Percentiles rank a stretch among this genome's conserved stretches.
These are phyloP conservation scores for Tachysurus vachellii DNA, from an alignment of 2,113 vertebrate species.

Conservation along the genomic window DNA sequence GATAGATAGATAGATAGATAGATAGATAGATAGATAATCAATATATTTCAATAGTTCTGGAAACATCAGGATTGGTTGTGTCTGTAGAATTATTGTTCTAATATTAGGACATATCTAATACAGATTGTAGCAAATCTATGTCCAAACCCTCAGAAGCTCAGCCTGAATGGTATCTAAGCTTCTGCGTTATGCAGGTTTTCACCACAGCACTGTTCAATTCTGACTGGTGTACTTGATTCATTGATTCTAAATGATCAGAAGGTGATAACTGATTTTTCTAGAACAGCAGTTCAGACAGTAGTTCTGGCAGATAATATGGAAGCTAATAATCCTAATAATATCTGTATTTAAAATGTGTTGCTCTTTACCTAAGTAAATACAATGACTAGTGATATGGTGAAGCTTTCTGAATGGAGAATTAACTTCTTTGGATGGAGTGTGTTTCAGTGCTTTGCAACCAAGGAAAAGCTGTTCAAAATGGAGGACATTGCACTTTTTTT, in stretches of 20 bases:
- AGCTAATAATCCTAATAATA: not conserved
- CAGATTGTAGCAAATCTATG: not conserved
- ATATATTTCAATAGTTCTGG: not conserved
- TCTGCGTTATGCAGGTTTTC: not conserved
- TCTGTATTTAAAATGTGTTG: not conserved
- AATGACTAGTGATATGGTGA: not conserved
- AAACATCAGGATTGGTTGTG: not conserved
- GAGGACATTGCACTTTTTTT: not conserved
- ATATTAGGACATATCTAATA: not conserved
- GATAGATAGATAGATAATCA: not conserved
- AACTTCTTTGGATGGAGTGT: not conserved
- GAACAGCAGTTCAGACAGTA: not conserved
- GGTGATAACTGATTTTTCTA: not conserved
- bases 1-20: not conserved
- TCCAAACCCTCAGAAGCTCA: not conserved
- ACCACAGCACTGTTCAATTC: not conserved
- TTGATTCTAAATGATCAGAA: not conserved
- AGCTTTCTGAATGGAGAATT: not conserved
- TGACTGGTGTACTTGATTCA: not conserved
- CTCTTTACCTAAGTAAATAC: no score
- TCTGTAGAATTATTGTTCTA: not conserved
- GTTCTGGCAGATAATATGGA: not conserved
- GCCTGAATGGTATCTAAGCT: not conserved
- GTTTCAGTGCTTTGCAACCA: not conserved
- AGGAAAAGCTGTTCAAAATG: not conserved